phyloP scores from a whole-genome alignment of 2,888 invertebrate genomes.

The Osmoderma eremita region DNA sequence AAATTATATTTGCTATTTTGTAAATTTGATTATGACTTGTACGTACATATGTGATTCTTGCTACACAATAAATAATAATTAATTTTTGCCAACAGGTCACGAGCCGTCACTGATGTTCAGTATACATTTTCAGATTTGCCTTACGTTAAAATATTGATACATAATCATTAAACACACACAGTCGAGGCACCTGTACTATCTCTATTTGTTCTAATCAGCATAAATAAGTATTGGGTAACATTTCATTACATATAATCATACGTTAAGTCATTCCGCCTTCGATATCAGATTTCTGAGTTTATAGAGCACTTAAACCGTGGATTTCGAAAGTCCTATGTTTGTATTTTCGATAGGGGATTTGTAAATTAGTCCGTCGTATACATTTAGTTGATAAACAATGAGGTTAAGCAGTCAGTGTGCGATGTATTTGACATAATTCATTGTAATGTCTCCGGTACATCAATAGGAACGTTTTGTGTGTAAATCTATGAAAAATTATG shows the following conservation, averaged over 20 bases:
- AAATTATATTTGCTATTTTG: too few relatives aligned
- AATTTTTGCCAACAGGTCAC: too few relatives aligned
- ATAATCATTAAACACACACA: too few relatives aligned
- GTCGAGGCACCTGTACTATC: slow-evolving; percentile 1
- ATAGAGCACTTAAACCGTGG: slow-evolving; percentile 9
- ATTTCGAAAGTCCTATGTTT: slow-evolving; percentile 28
- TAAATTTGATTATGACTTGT: too few relatives aligned
- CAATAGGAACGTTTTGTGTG: slow-evolving; percentile 31
- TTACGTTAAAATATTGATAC: too few relatives aligned
- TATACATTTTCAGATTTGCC: too few relatives aligned
- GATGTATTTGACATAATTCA: slow-evolving; percentile 25
- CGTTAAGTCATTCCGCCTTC: too few relatives aligned
- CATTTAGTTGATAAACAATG: slow-evolving; percentile 24
- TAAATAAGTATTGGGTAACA: slow-evolving; percentile 5
- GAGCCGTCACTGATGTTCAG: too few relatives aligned
- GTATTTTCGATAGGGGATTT: slow-evolving; percentile 5
- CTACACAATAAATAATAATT: too few relatives aligned
- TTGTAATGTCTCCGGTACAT: slow-evolving; percentile 24
- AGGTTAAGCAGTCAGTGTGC: slow-evolving; percentile 29
- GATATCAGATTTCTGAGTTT: slow-evolving; percentile 18
- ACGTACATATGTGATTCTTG: too few relatives aligned
- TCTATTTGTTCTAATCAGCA: neutral
- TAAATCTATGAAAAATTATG: slow-evolving; percentile 35
- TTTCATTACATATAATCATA: too few relatives aligned
- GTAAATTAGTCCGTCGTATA: slow-evolving; percentile 25